A percentile compares a stretch with the other conserved stretches of the same genome.
phyloP scores from a whole-genome alignment of 2,888 invertebrate genomes.

The Catocala nupta region DNA sequence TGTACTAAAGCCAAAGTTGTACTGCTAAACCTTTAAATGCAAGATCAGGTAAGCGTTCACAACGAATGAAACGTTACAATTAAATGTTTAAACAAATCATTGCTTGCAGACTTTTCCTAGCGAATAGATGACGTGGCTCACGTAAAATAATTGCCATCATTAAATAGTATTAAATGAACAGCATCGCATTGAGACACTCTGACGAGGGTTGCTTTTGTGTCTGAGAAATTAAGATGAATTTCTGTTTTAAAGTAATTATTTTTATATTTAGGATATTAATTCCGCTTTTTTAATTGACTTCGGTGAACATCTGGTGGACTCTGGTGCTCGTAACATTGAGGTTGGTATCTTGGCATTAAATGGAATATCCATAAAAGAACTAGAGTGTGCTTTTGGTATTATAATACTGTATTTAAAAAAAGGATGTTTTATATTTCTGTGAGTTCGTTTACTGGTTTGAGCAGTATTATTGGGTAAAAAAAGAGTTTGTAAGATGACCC shows the following conservation, averaged over 20 bases:
- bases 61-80: slow-evolving; percentile 12
- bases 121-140: slow-evolving; percentile 48
- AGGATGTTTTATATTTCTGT: too few species aligned
- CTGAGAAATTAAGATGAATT: slow-evolving; percentile 9
- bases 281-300: neutral
- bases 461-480: too few species aligned
- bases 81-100: slow-evolving; percentile 33
- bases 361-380: too few species aligned
- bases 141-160: slow-evolving; percentile 63
- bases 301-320: neutral
- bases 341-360: too few species aligned
- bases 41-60: too few species aligned
- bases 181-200: slow-evolving; percentile 39
- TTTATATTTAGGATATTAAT: slow-evolving; percentile 5
- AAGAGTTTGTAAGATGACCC: too few species aligned
- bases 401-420: too few species aligned
- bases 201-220: slow-evolving; percentile 26
- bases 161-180: slow-evolving; percentile 56
- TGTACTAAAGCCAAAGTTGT: too few species aligned
- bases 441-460: too few species aligned
- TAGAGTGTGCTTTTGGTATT: too few species aligned
- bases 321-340: too few species aligned
- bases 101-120: slow-evolving; percentile 19
- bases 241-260: slow-evolving; percentile 11
- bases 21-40: too few species aligned